Evolutionary conservation across 1,140 invertebrate species (phyloP).

Genomic region (Batillaria attramentaria): DNA sequence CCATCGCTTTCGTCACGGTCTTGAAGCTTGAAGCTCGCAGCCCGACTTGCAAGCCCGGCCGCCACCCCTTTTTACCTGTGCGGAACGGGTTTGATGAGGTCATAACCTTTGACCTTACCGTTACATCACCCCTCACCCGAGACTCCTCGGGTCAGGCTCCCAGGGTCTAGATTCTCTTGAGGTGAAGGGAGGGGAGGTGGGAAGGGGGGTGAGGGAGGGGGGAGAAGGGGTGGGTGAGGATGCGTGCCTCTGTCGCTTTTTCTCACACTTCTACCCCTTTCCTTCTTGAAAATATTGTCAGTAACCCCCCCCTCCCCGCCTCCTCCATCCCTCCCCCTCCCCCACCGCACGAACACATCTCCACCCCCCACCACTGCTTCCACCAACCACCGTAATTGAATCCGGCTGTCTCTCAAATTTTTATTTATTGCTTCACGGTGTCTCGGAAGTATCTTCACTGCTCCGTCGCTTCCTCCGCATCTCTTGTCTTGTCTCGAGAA

Average conservation of each 20-base stretch:
- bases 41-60: too few species aligned
- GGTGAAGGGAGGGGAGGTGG: not conserved
- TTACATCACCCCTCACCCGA: conserved; percentile 17
- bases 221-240: not conserved
- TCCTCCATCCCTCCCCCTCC: not conserved
- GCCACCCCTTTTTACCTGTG: too few species aligned
- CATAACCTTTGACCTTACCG: conserved; percentile 6
- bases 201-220: not conserved
- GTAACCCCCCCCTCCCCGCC: too few species aligned
- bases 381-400: conserved; percentile 7
- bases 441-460: not conserved
- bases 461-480: not conserved
- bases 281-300: too few species aligned
- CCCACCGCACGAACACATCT: not conserved
- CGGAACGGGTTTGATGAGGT: conserved; percentile 4
- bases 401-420: not conserved
- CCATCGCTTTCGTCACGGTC: not conserved
- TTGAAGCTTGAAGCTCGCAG: not conserved
- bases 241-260: not conserved
- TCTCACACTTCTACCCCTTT: too few species aligned
- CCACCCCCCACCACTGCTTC: not conserved
- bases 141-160: conserved; percentile 9
- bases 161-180: conserved; percentile 2
- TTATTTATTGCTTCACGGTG: not conserved
- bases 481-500: conserved; percentile 1